Evolutionary conservation across 2,797 vertebrate species (phyloP).

Genomic region (Myoxocephalus aenaeus): DNA sequence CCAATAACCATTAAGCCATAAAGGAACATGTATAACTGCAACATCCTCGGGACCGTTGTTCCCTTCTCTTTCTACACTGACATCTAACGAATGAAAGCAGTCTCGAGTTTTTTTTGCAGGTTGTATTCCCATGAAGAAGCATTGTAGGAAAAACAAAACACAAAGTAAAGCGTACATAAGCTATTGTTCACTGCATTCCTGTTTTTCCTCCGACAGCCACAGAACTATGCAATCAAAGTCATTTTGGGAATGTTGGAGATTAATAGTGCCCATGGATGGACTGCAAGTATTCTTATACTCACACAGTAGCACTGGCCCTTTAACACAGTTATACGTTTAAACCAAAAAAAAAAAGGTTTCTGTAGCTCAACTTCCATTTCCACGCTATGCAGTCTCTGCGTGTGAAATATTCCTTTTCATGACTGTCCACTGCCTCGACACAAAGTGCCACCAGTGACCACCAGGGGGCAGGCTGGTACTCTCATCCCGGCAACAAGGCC

Average conservation of each 20-base stretch:
- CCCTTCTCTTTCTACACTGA: no score
- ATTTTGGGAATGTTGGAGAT: background rate
- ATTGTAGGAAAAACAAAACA: constrained; percentile 1
- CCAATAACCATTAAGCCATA: background rate
- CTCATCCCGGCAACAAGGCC: constrained; percentile 29
- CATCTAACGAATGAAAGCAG: background rate
- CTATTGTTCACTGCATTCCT: background rate
- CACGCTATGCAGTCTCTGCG: background rate
- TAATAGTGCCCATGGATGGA: background rate
- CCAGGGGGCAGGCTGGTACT: constrained; percentile 76
- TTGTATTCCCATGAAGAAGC: constrained; percentile 8
- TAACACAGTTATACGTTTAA: background rate
- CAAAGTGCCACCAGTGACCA: constrained; percentile 40
- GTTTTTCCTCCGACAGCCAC: background rate
- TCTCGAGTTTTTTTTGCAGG: constrained; percentile 1
- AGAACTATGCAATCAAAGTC: background rate
- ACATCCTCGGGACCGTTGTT: background rate
- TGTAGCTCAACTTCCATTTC: background rate
- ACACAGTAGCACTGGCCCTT: background rate
- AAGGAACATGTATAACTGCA: background rate
- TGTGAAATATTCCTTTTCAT: constrained; percentile 2
- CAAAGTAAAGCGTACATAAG: constrained; percentile 17
- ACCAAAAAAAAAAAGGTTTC: background rate
- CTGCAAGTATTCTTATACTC: background rate
- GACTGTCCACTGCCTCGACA: constrained; percentile 11